These are phyloP conservation scores for Neolamprologus cancellatus DNA, from an alignment of 2,113 vertebrate species.

Conservation along the genomic window DNA sequence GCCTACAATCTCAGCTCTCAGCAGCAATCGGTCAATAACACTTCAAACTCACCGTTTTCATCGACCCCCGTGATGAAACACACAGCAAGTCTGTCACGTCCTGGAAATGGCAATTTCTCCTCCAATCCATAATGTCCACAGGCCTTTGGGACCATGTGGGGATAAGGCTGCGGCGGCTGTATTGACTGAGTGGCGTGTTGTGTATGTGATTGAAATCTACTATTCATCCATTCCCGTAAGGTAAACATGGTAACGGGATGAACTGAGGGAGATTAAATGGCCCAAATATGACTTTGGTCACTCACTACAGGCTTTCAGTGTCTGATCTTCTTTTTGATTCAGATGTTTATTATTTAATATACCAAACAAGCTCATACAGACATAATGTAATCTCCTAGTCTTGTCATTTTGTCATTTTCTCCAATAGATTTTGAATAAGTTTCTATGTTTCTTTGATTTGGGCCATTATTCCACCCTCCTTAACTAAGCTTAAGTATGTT, in stretches of 20 bases:
- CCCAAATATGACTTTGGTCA: background rate
- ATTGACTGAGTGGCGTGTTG: background rate
- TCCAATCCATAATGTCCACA: constrained; percentile 22
- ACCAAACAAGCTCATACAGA: background rate
- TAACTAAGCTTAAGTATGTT: background rate
- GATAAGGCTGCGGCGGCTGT: background rate
- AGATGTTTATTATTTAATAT: background rate
- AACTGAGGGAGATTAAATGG: background rate
- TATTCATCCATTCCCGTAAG: background rate
- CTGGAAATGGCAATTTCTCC: constrained; percentile 19
- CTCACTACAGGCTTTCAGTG: background rate
- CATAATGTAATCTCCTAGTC: background rate
- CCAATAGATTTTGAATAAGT: background rate
- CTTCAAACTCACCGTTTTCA: background rate
- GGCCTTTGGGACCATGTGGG: background rate
- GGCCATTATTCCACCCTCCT: background rate
- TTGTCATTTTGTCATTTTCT: background rate
- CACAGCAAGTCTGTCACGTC: background rate
- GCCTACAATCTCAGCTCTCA: background rate
- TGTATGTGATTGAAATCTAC: background rate
- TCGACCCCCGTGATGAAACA: constrained; percentile 1
- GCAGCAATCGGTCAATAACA: constrained; percentile 20
- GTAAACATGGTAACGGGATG: constrained; percentile 15
- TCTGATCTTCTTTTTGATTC: background rate
- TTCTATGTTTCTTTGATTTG: background rate